A percentile compares a stretch with the other conserved stretches of the same genome.
These are phyloP conservation scores for Dryobota labecula DNA, from an alignment of 2,888 invertebrate genomes.

Conservation along the genomic window DNA sequence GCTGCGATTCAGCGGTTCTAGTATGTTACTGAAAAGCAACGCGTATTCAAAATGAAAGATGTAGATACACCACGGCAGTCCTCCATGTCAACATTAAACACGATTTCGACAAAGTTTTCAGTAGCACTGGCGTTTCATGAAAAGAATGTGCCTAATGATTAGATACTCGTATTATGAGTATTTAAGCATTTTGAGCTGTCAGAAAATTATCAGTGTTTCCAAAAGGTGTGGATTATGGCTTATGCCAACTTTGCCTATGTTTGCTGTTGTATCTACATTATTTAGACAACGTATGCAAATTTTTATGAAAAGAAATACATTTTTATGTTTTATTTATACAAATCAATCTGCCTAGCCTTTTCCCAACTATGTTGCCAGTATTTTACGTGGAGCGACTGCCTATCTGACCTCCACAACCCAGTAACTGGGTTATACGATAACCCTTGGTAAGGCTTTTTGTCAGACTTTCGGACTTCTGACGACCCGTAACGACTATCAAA, in stretches of 20 bases:
- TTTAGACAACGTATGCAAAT: background rate
- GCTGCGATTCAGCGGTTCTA: background rate
- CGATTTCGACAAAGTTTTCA: background rate
- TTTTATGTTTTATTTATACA: too few relatives aligned
- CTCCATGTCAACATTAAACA: slow-evolving; percentile 6
- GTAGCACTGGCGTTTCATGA: background rate
- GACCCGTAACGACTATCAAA: too few relatives aligned
- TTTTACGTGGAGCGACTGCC: too few relatives aligned
- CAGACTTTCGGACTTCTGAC: too few relatives aligned
- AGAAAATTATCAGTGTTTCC: background rate
- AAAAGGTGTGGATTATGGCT: too few relatives aligned
- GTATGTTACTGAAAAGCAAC: slow-evolving; percentile 1
- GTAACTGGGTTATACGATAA: too few relatives aligned
- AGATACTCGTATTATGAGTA: background rate
- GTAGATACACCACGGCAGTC: background rate
- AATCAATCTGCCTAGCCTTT: too few relatives aligned
- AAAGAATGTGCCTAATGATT: background rate
- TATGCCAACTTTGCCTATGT: background rate
- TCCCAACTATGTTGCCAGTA: too few relatives aligned
- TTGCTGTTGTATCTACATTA: background rate
- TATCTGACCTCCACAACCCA: too few relatives aligned
- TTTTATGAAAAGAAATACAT: too few relatives aligned
- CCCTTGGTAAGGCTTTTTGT: too few relatives aligned
- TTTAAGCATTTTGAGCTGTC: background rate
- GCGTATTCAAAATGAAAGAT: background rate